phyloP scores from a whole-genome alignment of 2,113 vertebrate species.

The Thamnaconus septentrionalis region DNA sequence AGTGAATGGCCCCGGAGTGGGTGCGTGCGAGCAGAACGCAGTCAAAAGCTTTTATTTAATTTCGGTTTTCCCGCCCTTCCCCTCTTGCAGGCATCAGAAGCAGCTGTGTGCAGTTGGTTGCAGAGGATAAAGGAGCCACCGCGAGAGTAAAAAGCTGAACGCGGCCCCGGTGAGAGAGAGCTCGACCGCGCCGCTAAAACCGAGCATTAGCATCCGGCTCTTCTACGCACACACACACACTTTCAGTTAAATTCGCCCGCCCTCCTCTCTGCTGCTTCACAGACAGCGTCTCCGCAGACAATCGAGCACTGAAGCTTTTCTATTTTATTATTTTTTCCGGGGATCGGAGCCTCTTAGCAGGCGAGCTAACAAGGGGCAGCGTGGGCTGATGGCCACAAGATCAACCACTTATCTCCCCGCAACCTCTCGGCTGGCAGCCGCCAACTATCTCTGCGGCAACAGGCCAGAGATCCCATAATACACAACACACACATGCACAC shows the following conservation, averaged over 20 bases:
- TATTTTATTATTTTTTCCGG: background rate
- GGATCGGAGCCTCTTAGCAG: conserved; percentile 5
- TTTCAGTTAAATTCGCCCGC: conserved; percentile 39
- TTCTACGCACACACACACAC: conserved; percentile 8
- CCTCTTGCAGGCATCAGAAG: conserved; percentile 14
- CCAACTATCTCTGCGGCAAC: conserved; percentile 39
- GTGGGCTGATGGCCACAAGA: conserved; percentile 34
- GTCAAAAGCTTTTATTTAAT: conserved; percentile 30
- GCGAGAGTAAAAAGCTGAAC: background rate
- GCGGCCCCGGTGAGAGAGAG: no score
- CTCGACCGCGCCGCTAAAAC: background rate
- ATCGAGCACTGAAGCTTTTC: conserved; percentile 14
- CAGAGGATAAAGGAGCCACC: background rate
- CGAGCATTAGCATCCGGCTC: conserved; percentile 10
- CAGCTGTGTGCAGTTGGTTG: conserved; percentile 18
- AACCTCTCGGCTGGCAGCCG: conserved; percentile 36
- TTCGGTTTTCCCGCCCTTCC: no score
- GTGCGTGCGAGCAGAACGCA: conserved; percentile 2
- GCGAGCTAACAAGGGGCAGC: conserved; percentile 36
- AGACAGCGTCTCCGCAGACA: conserved; percentile 39
- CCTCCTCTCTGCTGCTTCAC: conserved; percentile 20
- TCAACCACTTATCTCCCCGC: conserved; percentile 48
- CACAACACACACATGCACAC: conserved; percentile 27
- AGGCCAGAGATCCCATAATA: conserved; percentile 42
- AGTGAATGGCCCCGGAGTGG: conserved; percentile 38